phyloP scores from a whole-genome alignment of 2,797 vertebrate species.

The Cynopterus sphinx region DNA sequence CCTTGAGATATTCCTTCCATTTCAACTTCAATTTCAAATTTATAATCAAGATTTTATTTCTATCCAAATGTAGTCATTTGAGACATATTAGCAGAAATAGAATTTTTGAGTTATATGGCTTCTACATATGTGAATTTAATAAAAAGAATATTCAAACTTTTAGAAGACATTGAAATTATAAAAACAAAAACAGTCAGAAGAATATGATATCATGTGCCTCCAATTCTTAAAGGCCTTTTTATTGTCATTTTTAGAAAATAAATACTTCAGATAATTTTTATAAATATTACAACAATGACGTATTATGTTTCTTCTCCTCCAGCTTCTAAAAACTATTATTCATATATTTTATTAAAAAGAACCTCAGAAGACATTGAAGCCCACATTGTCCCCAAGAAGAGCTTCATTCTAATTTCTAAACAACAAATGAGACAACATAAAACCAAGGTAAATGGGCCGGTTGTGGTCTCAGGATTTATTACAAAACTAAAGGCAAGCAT shows the following conservation, averaged over 20 bases:
- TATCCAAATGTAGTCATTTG: neutral
- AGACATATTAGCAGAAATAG: neutral
- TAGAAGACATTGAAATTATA: neutral
- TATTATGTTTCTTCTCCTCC: neutral
- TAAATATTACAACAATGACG: neutral
- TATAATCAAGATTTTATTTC: neutral
- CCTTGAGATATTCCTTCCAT: neutral
- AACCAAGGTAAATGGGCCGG: no score
- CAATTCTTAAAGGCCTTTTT: neutral
- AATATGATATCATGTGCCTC: neutral
- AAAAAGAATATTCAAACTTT: neutral
- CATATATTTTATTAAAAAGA: neutral
- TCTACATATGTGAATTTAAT: neutral
- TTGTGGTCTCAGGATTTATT: no score
- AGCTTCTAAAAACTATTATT: neutral
- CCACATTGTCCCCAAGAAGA: no score
- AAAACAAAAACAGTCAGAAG: neutral
- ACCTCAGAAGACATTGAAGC: neutral
- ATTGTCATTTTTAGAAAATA: neutral
- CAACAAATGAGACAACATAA: no score
- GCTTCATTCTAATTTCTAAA: no score
- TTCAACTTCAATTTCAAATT: neutral
- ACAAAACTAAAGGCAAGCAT: no score
- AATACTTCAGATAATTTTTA: neutral
- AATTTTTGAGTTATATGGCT: neutral